Evolutionary conservation across 2,888 invertebrate genomes (phyloP), one percentile per base, ranked within the genome.

Genomic region (Leptogaster cylindrica): DNA sequence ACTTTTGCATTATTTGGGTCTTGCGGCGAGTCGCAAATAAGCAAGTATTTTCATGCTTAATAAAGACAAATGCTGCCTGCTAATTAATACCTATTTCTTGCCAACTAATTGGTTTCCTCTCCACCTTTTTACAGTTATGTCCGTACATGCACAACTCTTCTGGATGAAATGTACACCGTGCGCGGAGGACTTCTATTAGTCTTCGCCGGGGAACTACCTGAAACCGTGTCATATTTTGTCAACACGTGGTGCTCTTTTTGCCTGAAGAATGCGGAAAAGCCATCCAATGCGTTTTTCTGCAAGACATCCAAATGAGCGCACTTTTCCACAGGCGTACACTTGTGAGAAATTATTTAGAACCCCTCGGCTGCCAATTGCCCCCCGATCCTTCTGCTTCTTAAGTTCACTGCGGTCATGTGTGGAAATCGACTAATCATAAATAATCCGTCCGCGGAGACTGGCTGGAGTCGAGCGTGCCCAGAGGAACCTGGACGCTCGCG

Each of bases 1-100:
- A 55, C 39, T 55, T 23, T 23, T 23, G 20, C 12, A 36, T 55
- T 55, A 55, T 55, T 55, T 23, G 20, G 55, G 39, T 12, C 36
- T 36, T 23, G 23, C 23, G 7, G 36, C 23, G 55, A 36, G 33
- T 16, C 10, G 31, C 14, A 33, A 36, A 25, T 36, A 20, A 39
- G 55, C 3, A 5, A 41, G 16, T 41, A 18, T 41, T 6, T 16
- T 41, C 41, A 36, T 33, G 23, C 23, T n/a, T 12, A 25, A 25
- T 36, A 10, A 36, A 33, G 55, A 39, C 23, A 20, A n/a, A 55
- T 39, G 12, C 18, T 16, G 55, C 25, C 39, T 20, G 39, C n/a
- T 36, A 55, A 36, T 36, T 55, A 55, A 55, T 55, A 55, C 39
- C 39, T 55, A 55, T 55, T 52, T 52, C 20, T 36, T 12, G 39